These are phyloP conservation scores for Chrysotoxum bicinctum DNA, from an alignment of 2,888 invertebrate genomes.

Conservation along the genomic window DNA sequence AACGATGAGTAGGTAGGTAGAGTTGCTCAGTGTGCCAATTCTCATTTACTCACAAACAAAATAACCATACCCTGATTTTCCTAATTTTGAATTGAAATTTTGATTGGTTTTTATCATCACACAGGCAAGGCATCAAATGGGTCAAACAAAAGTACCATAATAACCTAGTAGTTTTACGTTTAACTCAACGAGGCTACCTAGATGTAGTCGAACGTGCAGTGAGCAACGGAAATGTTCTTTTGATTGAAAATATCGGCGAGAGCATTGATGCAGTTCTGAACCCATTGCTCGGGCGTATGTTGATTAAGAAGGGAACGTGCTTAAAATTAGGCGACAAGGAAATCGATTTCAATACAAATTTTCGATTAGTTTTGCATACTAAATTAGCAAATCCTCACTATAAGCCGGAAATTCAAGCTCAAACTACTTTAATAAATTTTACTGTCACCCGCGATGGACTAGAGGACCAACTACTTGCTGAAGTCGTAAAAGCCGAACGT, in stretches of 20 bases:
- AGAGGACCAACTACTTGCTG: constrained; percentile 95
- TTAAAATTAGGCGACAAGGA: constrained; percentile 95
- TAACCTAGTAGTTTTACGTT: constrained; percentile 87
- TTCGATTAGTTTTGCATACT: constrained; percentile 93
- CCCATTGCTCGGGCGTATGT: constrained; percentile 91
- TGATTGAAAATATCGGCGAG: constrained; percentile 96
- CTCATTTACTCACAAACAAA: constrained; percentile 12
- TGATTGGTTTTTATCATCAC: constrained; percentile 39
- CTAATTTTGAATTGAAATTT: constrained; percentile 45
- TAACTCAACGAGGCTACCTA: constrained; percentile 91
- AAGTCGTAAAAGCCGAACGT: constrained; percentile 95
- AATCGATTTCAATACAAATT: constrained; percentile 92
- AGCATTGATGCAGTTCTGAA: constrained; percentile 94
- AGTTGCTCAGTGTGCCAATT: neutral
- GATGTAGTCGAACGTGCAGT: constrained; percentile 91
- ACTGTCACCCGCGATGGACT: constrained; percentile 96
- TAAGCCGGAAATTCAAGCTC: constrained; percentile 98
- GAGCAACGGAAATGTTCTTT: constrained; percentile 87
- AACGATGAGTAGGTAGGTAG: neutral
- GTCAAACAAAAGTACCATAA: constrained; percentile 93
- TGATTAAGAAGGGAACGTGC: constrained; percentile 92
- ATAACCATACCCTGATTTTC: constrained; percentile 12
- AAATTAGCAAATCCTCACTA: constrained; percentile 98
- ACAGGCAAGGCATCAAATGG: constrained; percentile 95
- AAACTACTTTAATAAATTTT: constrained; percentile 96